Evolutionary conservation across 2,113 vertebrate species (phyloP), one percentile per base, ranked within the genome.

Genomic region (Falcunculus frontatus): DNA sequence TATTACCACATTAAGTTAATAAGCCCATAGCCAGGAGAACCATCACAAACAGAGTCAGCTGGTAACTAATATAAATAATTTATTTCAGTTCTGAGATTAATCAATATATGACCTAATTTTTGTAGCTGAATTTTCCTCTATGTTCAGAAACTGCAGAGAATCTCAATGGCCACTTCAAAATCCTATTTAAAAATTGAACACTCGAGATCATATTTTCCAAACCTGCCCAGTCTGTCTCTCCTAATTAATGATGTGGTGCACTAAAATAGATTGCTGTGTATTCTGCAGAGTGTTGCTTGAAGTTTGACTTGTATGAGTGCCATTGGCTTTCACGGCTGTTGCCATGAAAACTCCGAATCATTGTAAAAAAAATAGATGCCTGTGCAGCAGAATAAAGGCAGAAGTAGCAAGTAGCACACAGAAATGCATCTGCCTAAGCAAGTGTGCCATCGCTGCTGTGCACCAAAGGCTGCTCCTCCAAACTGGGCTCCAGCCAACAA

Each of bases 241-340:
- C 84, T 93, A 95, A 95, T 96, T 95, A 97, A 95, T 63, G 86
- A 96, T 60, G 89, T 88, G 90, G 76, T 63, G 86, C 64, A 63
- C 91, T 86, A 52, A 95, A 95, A 96, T 70, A 95, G 76, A 81
- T 90, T 35, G 56, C 91, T 75, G 83, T 32, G 68, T 84, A 72
- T 89, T 96, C 94, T 93, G 76, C 55, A 64, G 78, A 90, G 93
- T 89, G 94, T 95, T 92, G 84, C 93, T 89, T 95, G 93, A 96
- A 89, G 73, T 89, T 96, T 93, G 93, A 74, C 91, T 96, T 89
- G 89, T 91, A 77, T 87, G 93, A 22, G 64, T 92, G 95, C 94
- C 95, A 92, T 72, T 72, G 89, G 86, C 76, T 95, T 87, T 53
- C 89, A 63, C 6, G 2, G 87, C 93, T 82, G 89, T 92, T 95